phyloP scores from a whole-genome alignment of 2,113 vertebrate genomes.

The Tyto alba region DNA sequence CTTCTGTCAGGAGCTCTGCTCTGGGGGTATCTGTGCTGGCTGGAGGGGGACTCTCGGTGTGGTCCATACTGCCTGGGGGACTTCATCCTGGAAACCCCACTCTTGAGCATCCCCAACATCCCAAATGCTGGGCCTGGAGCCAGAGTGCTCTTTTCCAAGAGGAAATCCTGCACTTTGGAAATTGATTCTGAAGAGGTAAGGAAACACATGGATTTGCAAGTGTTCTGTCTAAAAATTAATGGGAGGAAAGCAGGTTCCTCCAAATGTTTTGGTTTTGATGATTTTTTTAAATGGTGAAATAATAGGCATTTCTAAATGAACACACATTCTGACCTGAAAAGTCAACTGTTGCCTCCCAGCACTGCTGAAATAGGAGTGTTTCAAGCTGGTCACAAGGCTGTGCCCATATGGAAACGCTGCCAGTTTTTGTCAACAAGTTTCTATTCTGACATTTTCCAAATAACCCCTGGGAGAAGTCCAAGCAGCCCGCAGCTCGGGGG shows the following conservation, averaged over 20 bases:
- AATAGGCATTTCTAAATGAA: not conserved
- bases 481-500: not conserved
- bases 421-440: constrained; percentile 51
- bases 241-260: not conserved
- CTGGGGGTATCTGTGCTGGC: not conserved
- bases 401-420: not conserved
- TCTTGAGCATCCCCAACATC: not conserved
- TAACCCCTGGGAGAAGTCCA: constrained; percentile 37
- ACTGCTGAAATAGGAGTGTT: not conserved
- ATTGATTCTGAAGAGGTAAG: rapidly evolving
- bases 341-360: not conserved
- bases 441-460: constrained; percentile 46
- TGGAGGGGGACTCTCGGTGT: not conserved
- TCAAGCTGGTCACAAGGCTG: not conserved
- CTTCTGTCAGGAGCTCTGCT: not conserved
- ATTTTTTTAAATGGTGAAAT: not conserved
- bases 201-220: not conserved
- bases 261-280: not conserved
- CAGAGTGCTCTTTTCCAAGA: not conserved
- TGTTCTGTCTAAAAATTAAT: not conserved
- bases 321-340: not conserved
- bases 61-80: not conserved
- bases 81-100: not conserved
- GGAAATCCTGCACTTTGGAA: not conserved
- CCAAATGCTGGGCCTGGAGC: not conserved